Percentiles rank a stretch among this genome's conserved stretches.
Conservation (phyloP, 2,113 vertebrate species). For the Pionites leucogaster region DNA sequence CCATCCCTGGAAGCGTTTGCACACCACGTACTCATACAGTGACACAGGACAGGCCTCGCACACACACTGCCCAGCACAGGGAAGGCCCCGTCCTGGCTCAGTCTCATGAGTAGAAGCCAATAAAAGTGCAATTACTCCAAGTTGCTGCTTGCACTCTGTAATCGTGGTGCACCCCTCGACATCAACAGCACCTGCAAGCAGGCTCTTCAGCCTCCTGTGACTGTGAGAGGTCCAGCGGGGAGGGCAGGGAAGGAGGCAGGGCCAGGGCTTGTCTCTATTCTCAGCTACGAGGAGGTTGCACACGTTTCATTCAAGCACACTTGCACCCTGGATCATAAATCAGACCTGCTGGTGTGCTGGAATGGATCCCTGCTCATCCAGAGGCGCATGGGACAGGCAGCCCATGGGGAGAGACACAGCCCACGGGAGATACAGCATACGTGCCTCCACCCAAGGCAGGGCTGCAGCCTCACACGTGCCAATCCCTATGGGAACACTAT, state of each 20-base stretch:
- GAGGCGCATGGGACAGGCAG: background rate
- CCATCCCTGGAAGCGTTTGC: background rate
- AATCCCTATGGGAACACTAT: background rate
- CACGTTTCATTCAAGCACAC: background rate
- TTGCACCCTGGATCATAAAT: background rate
- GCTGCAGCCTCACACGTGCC: background rate
- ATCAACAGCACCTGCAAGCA: background rate
- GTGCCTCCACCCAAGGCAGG: background rate
- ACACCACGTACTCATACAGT: background rate
- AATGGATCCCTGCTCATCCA: background rate
- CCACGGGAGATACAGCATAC: background rate
- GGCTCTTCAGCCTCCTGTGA: background rate
- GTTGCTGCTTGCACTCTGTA: background rate
- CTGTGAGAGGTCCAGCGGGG: background rate
- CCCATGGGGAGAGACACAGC: background rate
- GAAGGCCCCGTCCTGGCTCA: background rate
- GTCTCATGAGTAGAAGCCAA: background rate
- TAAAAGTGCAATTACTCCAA: background rate
- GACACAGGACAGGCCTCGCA: background rate
- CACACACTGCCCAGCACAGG: too few species aligned
- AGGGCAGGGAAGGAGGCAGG: background rate
- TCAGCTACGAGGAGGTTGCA: background rate
- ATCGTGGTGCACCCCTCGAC: background rate
- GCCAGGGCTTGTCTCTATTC: background rate
- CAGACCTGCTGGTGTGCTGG: background rate